These are phyloP conservation scores for Mythimna albipuncta DNA, from an alignment of 2,888 invertebrate genomes.

Conservation along the genomic window DNA sequence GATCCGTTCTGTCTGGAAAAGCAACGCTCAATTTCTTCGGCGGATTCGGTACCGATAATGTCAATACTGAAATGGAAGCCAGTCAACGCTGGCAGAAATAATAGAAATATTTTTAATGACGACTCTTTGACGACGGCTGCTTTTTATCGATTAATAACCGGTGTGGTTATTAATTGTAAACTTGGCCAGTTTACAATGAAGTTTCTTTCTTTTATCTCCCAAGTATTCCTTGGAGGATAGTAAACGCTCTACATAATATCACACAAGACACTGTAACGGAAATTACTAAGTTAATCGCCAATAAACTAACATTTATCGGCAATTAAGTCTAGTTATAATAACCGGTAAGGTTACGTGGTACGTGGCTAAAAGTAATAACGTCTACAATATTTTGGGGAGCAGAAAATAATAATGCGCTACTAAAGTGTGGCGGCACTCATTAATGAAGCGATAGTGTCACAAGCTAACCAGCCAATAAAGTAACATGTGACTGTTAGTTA, in stretches of 20 bases:
- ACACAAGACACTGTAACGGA: conserved; percentile 20
- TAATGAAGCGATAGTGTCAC: conserved; percentile 68
- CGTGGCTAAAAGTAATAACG: conserved; percentile 34
- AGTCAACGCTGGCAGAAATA: conserved; percentile 65
- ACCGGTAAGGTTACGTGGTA: conserved; percentile 12
- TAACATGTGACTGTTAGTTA: conserved; percentile 61
- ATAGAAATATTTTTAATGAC: conserved; percentile 64
- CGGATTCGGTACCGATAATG: conserved; percentile 63
- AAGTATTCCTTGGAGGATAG: background rate
- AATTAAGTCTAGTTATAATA: conserved; percentile 38
- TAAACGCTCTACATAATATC: conserved; percentile 18
- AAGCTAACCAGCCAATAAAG: conserved; percentile 73
- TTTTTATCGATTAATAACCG: conserved; percentile 27
- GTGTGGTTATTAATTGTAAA: no score
- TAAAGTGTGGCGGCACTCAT: conserved; percentile 35
- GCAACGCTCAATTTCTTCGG: conserved; percentile 67
- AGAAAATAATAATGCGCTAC: conserved; percentile 57
- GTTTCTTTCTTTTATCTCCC: conserved; percentile 1
- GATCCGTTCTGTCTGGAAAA: conserved; percentile 58
- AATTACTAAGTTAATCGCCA: conserved; percentile 38
- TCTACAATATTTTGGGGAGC: conserved; percentile 54
- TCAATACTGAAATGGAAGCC: conserved; percentile 60
- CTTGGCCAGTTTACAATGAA: conserved; percentile 2
- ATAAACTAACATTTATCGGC: conserved; percentile 54
- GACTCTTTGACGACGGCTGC: conserved; percentile 42